Evolutionary conservation across 37 sponge, comb jelly and placozoan genomes (phyloP).

Genomic region (Hormiphora californensis): DNA sequence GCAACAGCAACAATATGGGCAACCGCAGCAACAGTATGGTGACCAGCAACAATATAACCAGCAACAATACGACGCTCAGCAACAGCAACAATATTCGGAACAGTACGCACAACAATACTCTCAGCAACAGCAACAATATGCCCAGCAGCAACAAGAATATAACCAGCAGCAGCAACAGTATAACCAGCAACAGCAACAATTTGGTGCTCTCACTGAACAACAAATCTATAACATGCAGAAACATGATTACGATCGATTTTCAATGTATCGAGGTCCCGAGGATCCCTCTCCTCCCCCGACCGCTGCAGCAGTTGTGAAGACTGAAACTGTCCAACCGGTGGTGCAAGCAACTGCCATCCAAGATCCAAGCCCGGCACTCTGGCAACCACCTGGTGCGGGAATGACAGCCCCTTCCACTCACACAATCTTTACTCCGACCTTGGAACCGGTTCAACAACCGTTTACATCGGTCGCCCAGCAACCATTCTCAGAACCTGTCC

Average conservation of each 20-base stretch:
- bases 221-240: constrained; percentile 49
- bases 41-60: background rate
- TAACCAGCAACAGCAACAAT: constrained; percentile 32
- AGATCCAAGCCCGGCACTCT: too few relatives aligned
- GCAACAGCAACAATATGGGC: background rate
- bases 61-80: too few relatives aligned
- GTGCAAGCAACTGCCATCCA: too few relatives aligned
- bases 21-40: background rate
- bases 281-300: constrained; percentile 41
- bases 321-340: too few relatives aligned
- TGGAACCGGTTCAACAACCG: too few relatives aligned
- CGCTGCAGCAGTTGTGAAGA: too few relatives aligned
- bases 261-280: constrained; percentile 47
- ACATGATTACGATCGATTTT: constrained; percentile 28
- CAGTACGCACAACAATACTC: background rate
- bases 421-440: too few relatives aligned
- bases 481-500: too few relatives aligned
- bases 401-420: too few relatives aligned
- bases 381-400: too few relatives aligned
- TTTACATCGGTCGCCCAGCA: too few relatives aligned
- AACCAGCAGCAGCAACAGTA: constrained; percentile 48
- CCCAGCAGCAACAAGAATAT: constrained; percentile 23
- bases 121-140: background rate
- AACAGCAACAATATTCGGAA: constrained; percentile 15
- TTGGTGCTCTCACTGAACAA: too few relatives aligned